Evolutionary conservation across 92 coral and sea anemone genomes (phyloP), one percentile per base, ranked within the genome.

Genomic region (Zoanthus sociatus): DNA sequence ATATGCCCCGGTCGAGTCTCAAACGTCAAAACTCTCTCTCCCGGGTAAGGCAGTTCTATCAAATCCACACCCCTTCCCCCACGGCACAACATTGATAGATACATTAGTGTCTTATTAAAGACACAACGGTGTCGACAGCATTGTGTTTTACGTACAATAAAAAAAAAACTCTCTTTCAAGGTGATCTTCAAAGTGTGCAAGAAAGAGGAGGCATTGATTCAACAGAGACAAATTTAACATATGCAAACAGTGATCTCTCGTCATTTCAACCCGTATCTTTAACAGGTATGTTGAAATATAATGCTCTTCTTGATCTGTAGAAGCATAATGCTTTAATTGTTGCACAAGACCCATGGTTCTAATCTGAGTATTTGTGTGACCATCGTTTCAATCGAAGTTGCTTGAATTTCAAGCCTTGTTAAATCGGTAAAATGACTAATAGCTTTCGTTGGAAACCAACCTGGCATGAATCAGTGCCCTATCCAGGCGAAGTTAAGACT

Each of bases 231-330:
- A 92, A 96, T 33, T 97, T 98, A 3, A 94, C 99, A 5, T 97
- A 95, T 88, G 96, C 99, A 3, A 97, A 92, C 55, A 98, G 93
- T 70, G 99, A 97, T 61, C 99, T 98, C 0, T 93, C 96, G 0
- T 93, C 99, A 0, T 97, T 95, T 63, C 78, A 98, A n/a, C 98
- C 97, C 17, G 91, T 93, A 13, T 47, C 83, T 3, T 84, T 92
- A 30, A 73, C 86, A 84, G 97, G 98, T 97, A 16, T 44, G 91
- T 72, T 48, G 12, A 20, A 18, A 31, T 10, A 69, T 20, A 16
- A 69, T 1, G 30, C 74, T 30, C 6, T 46, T 69, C 4, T 6
- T 9, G 7, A 31, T 3, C 42, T 10, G 14, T 69, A 30, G 9
- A 30, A 10, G 16, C 13, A 26, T 69, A 1, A 10, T 67, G 72